These are phyloP conservation scores for Polia nebulosa DNA, from an alignment of 2,888 invertebrate species.

Conservation along the genomic window DNA sequence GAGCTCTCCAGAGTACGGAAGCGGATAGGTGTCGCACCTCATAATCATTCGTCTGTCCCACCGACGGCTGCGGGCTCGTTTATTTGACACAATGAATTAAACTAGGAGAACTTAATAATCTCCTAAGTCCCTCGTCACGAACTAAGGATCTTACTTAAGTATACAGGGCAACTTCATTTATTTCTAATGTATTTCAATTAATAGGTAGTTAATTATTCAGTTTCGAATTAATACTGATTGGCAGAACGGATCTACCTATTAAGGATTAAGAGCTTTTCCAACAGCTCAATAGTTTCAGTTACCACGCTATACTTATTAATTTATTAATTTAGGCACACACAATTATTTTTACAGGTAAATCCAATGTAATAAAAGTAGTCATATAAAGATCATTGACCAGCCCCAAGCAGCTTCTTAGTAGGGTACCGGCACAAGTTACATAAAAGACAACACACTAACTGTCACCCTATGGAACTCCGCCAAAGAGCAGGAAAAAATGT, in stretches of 20 bases:
- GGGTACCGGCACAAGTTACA: too few species aligned
- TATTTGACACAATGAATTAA: conserved; percentile 48
- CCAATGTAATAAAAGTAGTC: too few species aligned
- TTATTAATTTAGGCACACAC: too few species aligned
- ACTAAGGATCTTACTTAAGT: conserved; percentile 3
- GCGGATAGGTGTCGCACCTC: conserved; percentile 47
- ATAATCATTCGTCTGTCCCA: conserved; percentile 36
- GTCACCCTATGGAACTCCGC: too few species aligned
- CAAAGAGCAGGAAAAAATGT: too few species aligned
- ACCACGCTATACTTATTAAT: background rate
- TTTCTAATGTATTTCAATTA: conserved; percentile 38
- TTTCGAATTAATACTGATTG: conserved; percentile 16
- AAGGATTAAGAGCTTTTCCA: conserved; percentile 17
- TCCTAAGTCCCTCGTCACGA: conserved; percentile 3
- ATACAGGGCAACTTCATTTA: conserved; percentile 5
- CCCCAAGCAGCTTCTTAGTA: too few species aligned
- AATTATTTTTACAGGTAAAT: too few species aligned
- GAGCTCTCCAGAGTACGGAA: conserved; percentile 31
- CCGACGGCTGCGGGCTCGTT: conserved; percentile 7
- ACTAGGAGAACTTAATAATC: conserved; percentile 27
- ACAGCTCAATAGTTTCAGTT: conserved; percentile 8
- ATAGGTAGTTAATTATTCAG: conserved; percentile 38
- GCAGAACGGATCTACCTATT: background rate
- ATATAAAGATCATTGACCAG: too few species aligned
- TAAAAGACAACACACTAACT: too few species aligned